A percentile compares a stretch with the other conserved stretches of the same genome.
Conservation (phyloP, 2,888 invertebrate species). For the Autographa gamma region DNA sequence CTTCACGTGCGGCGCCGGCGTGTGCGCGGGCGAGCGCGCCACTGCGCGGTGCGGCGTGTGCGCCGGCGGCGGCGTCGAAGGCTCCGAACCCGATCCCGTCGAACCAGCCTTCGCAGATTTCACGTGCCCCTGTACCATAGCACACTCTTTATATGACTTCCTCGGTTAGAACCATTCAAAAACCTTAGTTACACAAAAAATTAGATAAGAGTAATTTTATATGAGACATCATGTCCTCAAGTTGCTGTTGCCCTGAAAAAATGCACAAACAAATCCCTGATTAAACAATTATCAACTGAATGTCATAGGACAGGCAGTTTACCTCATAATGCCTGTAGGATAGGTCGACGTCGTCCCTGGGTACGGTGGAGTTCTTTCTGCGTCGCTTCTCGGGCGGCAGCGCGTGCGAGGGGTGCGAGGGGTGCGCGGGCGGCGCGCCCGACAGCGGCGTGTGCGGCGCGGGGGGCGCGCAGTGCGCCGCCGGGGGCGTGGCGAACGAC, state of each 20-base stretch:
- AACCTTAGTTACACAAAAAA: neutral
- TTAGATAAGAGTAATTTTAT: neutral
- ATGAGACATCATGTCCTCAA: neutral
- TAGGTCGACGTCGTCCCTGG: constrained; percentile 79
- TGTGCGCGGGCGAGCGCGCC: constrained; percentile 84
- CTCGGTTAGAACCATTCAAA: neutral
- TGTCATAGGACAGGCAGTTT: constrained; percentile 9
- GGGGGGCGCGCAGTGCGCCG: constrained; percentile 78
- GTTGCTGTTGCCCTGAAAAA: neutral
- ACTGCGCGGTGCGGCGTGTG: constrained; percentile 75
- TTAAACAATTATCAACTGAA: neutral
- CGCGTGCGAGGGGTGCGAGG: constrained; percentile 60
- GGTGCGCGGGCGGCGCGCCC: constrained; percentile 65
- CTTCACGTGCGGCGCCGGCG: constrained; percentile 74
- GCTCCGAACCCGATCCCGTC: constrained; percentile 85
- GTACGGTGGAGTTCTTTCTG: constrained; percentile 83
- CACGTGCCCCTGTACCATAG: constrained; percentile 71
- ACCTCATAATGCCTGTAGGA: constrained; percentile 85
- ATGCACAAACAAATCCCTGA: neutral
- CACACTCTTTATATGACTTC: constrained; percentile 5
- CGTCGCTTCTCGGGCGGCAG: constrained; percentile 81
- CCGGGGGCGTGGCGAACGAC: constrained; percentile 82
- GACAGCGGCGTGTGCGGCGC: constrained; percentile 75
- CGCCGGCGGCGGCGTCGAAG: constrained; percentile 86
- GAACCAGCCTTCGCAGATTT: constrained; percentile 79